These are phyloP conservation scores for Mimumesa dahlbomi DNA, from an alignment of 2,888 invertebrate genomes.

Conservation along the genomic window DNA sequence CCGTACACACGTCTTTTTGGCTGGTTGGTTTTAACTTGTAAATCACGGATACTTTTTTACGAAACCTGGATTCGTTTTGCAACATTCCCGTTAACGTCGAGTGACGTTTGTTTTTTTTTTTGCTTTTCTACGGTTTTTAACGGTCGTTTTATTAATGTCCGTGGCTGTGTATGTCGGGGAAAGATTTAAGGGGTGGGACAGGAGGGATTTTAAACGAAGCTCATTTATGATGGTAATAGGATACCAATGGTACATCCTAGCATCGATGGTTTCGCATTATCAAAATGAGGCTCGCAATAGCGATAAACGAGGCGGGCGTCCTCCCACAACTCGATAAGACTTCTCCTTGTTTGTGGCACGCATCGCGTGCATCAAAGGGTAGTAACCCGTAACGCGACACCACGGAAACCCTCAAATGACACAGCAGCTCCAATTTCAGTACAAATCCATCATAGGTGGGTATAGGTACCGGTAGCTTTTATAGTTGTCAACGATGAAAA, in stretches of 20 bases:
- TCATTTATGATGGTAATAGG: not conserved
- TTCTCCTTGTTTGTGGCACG: constrained; percentile 43
- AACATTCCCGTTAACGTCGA: too few species aligned
- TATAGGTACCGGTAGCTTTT: constrained; percentile 8
- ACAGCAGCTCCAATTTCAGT: constrained; percentile 49
- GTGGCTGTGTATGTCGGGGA: too few species aligned
- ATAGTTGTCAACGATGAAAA: not conserved
- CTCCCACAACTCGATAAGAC: constrained; percentile 37
- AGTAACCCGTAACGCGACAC: constrained; percentile 48
- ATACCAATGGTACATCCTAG: not conserved
- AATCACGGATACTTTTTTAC: too few species aligned
- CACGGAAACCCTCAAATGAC: constrained; percentile 54
- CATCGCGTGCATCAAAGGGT: constrained; percentile 56
- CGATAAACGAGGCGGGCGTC: constrained; percentile 8
- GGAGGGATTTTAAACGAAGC: too few species aligned
- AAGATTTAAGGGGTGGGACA: too few species aligned
- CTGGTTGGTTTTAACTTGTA: not conserved
- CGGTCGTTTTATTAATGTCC: too few species aligned
- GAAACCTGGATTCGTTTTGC: too few species aligned
- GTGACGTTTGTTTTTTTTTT: too few species aligned
- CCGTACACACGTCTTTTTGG: not conserved
- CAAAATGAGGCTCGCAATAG: constrained; percentile 26
- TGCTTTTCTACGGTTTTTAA: too few species aligned
- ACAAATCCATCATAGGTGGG: constrained; percentile 47
- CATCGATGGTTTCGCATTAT: constrained; percentile 35